phyloP scores from a whole-genome alignment of 2,888 invertebrate species.

The Synergus japonicus region DNA sequence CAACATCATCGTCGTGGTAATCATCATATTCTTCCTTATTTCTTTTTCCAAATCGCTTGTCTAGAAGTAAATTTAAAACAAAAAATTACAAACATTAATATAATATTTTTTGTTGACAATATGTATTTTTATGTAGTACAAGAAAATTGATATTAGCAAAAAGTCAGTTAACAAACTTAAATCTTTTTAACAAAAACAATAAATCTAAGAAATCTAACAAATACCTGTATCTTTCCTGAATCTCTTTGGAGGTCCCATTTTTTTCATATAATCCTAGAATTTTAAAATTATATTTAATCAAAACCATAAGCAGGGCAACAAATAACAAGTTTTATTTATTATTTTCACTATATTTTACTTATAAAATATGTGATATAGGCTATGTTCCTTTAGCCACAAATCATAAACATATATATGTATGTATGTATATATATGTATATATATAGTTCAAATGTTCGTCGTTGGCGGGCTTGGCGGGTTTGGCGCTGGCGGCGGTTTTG shows the following conservation, averaged over 20 bases:
- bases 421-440: no score
- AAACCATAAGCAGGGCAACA: no score
- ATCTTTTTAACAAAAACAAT: background rate
- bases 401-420: no score
- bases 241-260: conserved; percentile 80
- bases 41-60: conserved; percentile 78
- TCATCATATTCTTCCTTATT: conserved; percentile 80
- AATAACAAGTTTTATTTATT: no score
- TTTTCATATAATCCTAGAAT: background rate
- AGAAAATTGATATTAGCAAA: background rate
- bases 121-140: background rate
- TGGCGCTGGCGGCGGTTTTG: no score
- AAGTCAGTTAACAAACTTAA: background rate
- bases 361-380: no score
- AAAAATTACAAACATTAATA: background rate
- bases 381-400: no score
- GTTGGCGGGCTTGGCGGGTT: no score
- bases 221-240: conserved; percentile 74
- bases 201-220: background rate
- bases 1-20: conserved; percentile 77
- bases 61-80: conserved; percentile 56
- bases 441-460: no score
- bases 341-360: no score
- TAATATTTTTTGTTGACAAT: background rate
- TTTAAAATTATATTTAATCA: background rate